Evolutionary conservation across 2,797 vertebrate genomes (phyloP), one percentile per base, ranked within the genome.

Genomic region (Acestrorhynchus altus): DNA sequence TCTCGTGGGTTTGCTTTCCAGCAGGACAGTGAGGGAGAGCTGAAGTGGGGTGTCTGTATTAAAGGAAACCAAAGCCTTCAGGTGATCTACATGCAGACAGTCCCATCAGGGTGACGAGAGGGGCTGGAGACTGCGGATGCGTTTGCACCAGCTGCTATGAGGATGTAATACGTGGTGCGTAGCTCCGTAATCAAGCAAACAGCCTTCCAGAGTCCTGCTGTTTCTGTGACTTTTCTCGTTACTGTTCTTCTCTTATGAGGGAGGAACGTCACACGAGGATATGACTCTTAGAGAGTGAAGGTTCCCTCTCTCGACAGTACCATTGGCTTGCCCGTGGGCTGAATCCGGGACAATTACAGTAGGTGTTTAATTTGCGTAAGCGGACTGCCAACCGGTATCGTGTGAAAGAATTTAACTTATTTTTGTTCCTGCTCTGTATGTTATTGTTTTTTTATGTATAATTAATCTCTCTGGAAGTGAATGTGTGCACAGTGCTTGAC

Each of bases 371-470:
- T 83, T 80, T 89, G 68, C 85, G 84, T 79, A 83, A 80, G 76
- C 82, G 42, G 22, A 81, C 76, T 64, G 83, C 85, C 81, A 81
- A 64, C 83, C 83, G 80, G 83, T 87, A 87, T 92, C 90, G 87
- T 88, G 89, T 90, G 83, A 90, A 86, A 87, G 85, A 71, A 89
- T 89, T 89, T 93, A 94, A 93, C 84, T 94, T 93, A 93, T 94
- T 92, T 88, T 89, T 87, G 74, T 81, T 83, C 83, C 83, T 65
- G 15, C 64, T 31, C 28, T 67, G 2, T 35, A 6, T 72, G 81
- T 88, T 87, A 57, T 22, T 73, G 80, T 73, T 81, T 77, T 81
- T 80, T 87, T 87, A 91, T 84, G 85, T 91, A 85, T 80, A 79
- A n/a, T n/a, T 80, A 70, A 71, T 78, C 70, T 78, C 80, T 74